A percentile compares a stretch with the other conserved stretches of the same genome.
These are phyloP conservation scores for Phlogophora meticulosa DNA, from an alignment of 2,888 invertebrate species.

Conservation along the genomic window DNA sequence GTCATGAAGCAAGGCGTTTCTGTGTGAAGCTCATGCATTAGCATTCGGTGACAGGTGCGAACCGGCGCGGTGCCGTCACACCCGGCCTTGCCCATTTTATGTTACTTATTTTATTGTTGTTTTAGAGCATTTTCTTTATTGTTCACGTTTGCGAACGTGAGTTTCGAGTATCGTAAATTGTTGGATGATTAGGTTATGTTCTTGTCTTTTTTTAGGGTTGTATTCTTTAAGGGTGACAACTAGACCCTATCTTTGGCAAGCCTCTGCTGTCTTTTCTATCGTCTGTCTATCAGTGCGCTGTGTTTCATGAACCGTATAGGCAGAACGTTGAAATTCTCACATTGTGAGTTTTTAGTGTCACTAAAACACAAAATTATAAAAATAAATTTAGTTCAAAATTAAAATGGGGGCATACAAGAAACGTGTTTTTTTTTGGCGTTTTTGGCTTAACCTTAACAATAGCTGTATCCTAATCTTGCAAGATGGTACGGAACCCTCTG, in stretches of 20 bases:
- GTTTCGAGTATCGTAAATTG: constrained; percentile 49
- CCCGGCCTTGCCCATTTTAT: constrained; percentile 63
- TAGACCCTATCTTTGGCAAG: neutral
- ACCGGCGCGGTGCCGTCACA: constrained; percentile 65
- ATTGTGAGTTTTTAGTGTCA: no score
- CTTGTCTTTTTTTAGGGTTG: constrained; percentile 4
- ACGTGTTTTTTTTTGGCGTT: no score
- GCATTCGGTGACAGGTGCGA: constrained; percentile 87
- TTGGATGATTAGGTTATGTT: constrained; percentile 29
- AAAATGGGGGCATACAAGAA: no score
- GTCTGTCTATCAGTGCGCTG: no score
- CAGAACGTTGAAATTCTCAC: no score
- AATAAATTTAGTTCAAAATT: no score
- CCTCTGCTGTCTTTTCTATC: no score
- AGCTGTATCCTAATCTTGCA: no score
- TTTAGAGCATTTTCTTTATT: constrained; percentile 69
- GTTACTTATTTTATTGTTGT: constrained; percentile 74
- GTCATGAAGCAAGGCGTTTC: constrained; percentile 48
- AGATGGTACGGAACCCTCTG: no score
- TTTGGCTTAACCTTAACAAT: no score
- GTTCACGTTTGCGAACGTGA: constrained; percentile 47
- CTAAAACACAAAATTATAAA: no score
- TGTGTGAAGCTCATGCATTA: constrained; percentile 73
- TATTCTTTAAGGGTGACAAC: neutral
- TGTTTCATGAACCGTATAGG: no score